phyloP scores from a whole-genome alignment of 2,113 vertebrate genomes.

The Chaetodon auriga region DNA sequence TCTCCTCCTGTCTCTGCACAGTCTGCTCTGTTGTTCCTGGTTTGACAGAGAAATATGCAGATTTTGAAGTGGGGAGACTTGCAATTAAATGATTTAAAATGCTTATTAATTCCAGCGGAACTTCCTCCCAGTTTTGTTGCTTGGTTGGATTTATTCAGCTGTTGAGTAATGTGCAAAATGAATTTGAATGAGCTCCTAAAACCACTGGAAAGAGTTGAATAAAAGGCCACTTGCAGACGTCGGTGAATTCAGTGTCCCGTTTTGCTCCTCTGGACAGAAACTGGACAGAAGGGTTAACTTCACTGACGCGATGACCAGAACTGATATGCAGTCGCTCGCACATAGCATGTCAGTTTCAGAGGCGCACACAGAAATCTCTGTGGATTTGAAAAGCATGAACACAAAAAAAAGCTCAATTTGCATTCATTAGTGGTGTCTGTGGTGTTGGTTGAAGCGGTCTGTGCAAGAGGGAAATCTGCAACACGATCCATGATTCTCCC shows the following conservation, averaged over 20 bases:
- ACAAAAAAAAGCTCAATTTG: conserved; percentile 41
- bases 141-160: conserved; percentile 56
- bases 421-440: conserved; percentile 62
- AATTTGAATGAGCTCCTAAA: conserved; percentile 49
- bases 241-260: conserved; percentile 33
- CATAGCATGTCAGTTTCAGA: conserved; percentile 49
- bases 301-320: conserved; percentile 57
- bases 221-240: conserved; percentile 15
- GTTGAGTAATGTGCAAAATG: conserved; percentile 26
- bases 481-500: conserved; percentile 33
- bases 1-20: conserved; percentile 45
- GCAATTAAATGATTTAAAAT: conserved; percentile 58
- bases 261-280: background rate
- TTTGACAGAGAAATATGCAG: conserved; percentile 40
- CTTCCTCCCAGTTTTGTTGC: conserved; percentile 47
- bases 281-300: conserved; percentile 33
- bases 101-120: conserved; percentile 53
- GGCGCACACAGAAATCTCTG: conserved; percentile 24
- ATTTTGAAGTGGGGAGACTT: conserved; percentile 26
- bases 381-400: conserved; percentile 34
- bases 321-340: conserved; percentile 45
- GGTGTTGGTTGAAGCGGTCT: conserved; percentile 21
- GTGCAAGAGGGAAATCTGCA: conserved; percentile 38
- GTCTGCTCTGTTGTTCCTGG: conserved; percentile 16
- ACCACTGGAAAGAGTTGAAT: conserved; percentile 1